These are phyloP conservation scores for Anser cygnoides DNA, from an alignment of 2,113 vertebrate genomes.

Conservation along the genomic window DNA sequence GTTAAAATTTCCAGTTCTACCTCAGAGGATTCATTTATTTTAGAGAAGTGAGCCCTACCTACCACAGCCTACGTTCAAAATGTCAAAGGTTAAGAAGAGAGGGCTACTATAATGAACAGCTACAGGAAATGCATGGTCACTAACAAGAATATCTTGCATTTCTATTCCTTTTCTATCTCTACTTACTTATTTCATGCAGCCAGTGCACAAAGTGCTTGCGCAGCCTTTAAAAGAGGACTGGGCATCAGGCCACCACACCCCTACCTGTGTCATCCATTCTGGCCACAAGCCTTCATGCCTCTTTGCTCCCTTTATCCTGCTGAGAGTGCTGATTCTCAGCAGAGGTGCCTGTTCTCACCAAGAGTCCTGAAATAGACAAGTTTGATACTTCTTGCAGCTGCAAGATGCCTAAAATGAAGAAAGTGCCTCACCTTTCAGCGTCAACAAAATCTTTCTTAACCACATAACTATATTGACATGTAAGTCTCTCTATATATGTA, in stretches of 20 bases:
- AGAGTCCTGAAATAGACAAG: neutral
- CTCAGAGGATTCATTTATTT: neutral
- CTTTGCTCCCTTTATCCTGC: neutral
- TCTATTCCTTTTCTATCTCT: neutral
- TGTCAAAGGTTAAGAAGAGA: neutral
- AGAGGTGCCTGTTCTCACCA: neutral
- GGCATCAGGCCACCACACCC: neutral
- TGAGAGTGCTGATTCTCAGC: rapidly evolving
- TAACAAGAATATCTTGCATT: neutral
- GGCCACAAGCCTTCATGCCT: too few relatives aligned
- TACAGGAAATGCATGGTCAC: neutral
- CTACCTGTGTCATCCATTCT: neutral
- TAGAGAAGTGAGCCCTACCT: neutral
- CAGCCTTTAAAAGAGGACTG: neutral
- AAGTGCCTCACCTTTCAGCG: neutral
- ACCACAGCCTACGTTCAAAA: neutral
- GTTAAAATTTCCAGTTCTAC: neutral
- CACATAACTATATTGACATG: neutral
- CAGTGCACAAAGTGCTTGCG: neutral
- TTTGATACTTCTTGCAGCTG: neutral
- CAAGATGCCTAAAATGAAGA: neutral
- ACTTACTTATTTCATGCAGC: neutral
- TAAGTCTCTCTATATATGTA: neutral
- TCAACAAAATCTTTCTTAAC: neutral
- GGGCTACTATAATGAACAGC: neutral